Percentiles rank a stretch among this genome's conserved stretches.
phyloP scores from a whole-genome alignment of 92 coral and sea anemone species.

The Pocillopora grandis region DNA sequence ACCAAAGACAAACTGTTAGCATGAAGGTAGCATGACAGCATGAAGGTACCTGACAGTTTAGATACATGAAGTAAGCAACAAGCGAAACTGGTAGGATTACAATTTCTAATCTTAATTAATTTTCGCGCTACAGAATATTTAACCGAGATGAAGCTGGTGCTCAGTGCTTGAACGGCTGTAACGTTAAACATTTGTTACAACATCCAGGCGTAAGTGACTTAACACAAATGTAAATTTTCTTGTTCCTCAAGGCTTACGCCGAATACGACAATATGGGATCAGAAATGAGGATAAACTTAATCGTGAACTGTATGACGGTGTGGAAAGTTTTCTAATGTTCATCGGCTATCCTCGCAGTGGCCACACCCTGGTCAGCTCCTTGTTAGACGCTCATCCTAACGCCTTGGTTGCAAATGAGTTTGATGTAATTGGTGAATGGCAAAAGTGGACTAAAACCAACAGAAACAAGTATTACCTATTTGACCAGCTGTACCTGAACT shows the following conservation, averaged over 20 bases:
- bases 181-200: too few species aligned
- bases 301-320: slow-evolving; percentile 60
- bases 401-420: slow-evolving; percentile 89
- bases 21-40: too few species aligned
- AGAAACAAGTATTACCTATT: slow-evolving; percentile 86
- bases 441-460: slow-evolving; percentile 66
- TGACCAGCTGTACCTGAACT: slow-evolving; percentile 83
- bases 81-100: too few species aligned
- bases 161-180: too few species aligned
- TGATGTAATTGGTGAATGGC: slow-evolving; percentile 79
- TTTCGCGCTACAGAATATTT: too few species aligned
- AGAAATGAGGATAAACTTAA: slow-evolving; percentile 5
- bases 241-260: slow-evolving; percentile 4
- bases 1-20: too few species aligned
- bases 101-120: too few species aligned
- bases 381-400: slow-evolving; percentile 97
- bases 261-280: background rate
- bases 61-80: too few species aligned
- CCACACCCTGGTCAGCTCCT: slow-evolving; percentile 89
- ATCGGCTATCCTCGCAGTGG: slow-evolving; percentile 97
- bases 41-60: too few species aligned
- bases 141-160: too few species aligned
- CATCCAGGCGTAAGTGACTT: background rate
- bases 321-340: slow-evolving; percentile 74
- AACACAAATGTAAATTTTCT: background rate